These are phyloP conservation scores for Camelus bactrianus DNA, from an alignment of 2,113 vertebrate genomes.

Conservation along the genomic window DNA sequence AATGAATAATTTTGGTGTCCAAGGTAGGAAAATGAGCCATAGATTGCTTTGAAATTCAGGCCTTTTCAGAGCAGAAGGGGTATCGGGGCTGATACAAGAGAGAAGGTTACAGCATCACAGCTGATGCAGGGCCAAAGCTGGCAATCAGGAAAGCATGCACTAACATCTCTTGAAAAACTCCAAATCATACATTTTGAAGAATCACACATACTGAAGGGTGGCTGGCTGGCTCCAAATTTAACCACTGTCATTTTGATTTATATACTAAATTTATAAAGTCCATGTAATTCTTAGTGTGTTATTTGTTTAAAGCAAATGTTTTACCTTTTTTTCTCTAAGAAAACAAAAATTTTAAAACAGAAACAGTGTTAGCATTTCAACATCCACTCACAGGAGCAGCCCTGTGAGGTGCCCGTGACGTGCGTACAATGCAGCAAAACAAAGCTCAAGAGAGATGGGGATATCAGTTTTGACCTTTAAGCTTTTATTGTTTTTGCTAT, in stretches of 20 bases:
- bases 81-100: background rate
- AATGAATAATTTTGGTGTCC: background rate
- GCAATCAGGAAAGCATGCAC: background rate
- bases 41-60: background rate
- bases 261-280: conserved; percentile 77
- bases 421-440: background rate
- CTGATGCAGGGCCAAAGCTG: background rate
- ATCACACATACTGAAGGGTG: background rate
- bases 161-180: background rate
- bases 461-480: fast-evolving
- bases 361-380: conserved; percentile 43
- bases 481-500: background rate
- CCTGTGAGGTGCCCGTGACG: background rate
- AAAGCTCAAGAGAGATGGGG: conserved; percentile 13
- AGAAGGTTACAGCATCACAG: background rate
- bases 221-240: background rate
- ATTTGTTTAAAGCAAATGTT: conserved; percentile 75
- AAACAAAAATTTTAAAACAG: conserved; percentile 62
- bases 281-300: conserved; percentile 84
- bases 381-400: conserved; percentile 33
- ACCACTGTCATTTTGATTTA: conserved; percentile 23
- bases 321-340: conserved; percentile 54
- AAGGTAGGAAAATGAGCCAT: background rate
- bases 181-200: background rate
- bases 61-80: background rate